Conservation (phyloP, 2,113 vertebrate genomes). For the Ammodramus savannarum region DNA sequence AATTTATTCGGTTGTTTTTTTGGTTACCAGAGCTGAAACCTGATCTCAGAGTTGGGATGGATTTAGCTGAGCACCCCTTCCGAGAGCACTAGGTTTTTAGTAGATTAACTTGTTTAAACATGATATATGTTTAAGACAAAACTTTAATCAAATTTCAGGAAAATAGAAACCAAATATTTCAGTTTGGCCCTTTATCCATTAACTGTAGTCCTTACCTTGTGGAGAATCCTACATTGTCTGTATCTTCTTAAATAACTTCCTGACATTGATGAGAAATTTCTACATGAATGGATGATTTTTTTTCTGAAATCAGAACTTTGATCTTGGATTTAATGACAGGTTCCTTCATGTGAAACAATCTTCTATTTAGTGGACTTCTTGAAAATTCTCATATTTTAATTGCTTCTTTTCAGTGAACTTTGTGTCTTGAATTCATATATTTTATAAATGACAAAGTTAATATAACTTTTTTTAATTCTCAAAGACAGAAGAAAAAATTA, state of each 20-base stretch:
- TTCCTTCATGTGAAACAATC: background rate
- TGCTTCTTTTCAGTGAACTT: background rate
- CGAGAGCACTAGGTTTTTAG: background rate
- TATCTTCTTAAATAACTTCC: background rate
- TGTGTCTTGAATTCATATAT: background rate
- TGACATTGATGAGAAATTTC: background rate
- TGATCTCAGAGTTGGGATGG: background rate
- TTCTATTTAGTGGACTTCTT: background rate
- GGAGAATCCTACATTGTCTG: background rate
- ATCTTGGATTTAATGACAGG: background rate
- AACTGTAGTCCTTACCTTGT: background rate
- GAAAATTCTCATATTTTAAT: background rate
- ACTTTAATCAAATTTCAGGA: background rate
- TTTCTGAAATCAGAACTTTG: background rate
- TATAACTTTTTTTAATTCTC: background rate
- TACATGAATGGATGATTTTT: background rate
- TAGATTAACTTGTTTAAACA: background rate
- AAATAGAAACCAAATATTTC: background rate
- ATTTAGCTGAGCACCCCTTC: background rate
- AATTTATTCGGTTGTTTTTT: background rate
- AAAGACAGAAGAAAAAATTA: background rate
- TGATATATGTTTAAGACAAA: background rate
- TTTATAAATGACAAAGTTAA: background rate
- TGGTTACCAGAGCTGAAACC: background rate
- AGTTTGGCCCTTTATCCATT: background rate